A percentile compares a stretch with the other conserved stretches of the same genome.
Evolutionary conservation across 2,797 vertebrate species (phyloP).

Genomic region (Scomberomorus guttatus): DNA sequence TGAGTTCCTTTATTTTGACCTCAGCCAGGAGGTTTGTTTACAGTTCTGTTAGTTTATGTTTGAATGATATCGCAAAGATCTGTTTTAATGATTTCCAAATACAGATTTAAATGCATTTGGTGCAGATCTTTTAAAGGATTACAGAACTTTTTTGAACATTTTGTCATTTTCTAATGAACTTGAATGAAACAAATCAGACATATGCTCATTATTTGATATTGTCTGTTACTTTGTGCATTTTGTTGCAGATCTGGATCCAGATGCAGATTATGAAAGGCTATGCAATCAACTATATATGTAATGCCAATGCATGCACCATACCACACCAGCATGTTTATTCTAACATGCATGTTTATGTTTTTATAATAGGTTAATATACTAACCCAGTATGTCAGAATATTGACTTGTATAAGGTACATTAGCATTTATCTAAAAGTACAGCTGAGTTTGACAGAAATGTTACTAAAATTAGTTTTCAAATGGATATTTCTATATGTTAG

Average conservation of each 20-base stretch:
- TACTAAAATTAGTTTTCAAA: background rate
- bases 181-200: background rate
- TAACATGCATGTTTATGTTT: background rate
- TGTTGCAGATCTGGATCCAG: background rate
- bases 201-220: background rate
- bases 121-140: too few species aligned
- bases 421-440: background rate
- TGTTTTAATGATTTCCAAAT: background rate
- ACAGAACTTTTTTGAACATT: too few species aligned
- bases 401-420: background rate
- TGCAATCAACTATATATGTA: too few species aligned
- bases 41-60: slow-evolving; percentile 13
- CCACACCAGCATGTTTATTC: background rate
- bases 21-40: slow-evolving; percentile 19
- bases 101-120: slow-evolving; percentile 3
- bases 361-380: background rate
- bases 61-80: slow-evolving; percentile 7
- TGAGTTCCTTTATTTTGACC: slow-evolving; percentile 43
- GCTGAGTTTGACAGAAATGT: background rate
- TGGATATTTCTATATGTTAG: background rate
- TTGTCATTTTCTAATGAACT: background rate
- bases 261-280: background rate
- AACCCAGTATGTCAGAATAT: background rate
- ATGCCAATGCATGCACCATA: too few species aligned
- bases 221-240: background rate